phyloP scores from a whole-genome alignment of 2,797 vertebrate species.

The Crossoptilon crossoptilon region DNA sequence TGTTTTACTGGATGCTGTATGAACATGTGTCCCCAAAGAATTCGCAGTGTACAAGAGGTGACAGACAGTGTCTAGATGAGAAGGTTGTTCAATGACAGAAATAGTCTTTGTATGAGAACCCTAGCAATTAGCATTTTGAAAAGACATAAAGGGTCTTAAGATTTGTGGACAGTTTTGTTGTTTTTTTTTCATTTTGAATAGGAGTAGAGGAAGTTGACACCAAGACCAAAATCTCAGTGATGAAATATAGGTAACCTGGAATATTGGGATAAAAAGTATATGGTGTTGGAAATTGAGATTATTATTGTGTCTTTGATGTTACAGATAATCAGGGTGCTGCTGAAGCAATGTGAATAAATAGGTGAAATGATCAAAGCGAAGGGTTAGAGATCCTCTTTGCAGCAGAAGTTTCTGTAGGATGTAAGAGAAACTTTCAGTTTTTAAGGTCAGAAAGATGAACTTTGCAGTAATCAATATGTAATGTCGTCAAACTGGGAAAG shows the following conservation, averaged over 20 bases:
- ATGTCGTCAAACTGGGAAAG: constrained; percentile 5
- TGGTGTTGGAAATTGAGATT: background rate
- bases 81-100: background rate
- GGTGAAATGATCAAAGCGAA: constrained; percentile 34
- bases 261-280: background rate
- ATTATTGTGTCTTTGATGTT: constrained; percentile 27
- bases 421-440: background rate
- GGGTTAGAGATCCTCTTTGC: background rate
- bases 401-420: background rate
- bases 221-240: background rate
- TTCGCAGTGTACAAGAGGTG: background rate
- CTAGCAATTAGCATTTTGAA: background rate
- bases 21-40: background rate
- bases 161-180: background rate
- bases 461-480: constrained; percentile 26
- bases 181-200: background rate
- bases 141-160: background rate
- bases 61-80: background rate
- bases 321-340: background rate
- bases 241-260: background rate
- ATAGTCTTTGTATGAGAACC: background rate
- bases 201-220: background rate
- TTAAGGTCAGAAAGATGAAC: constrained; percentile 30
- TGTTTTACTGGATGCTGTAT: background rate
- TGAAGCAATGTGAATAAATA: background rate